Evolutionary conservation across 1,140 invertebrate genomes (phyloP), one percentile per base, ranked within the genome.

Genomic region (Zaprionus ghesquierei): DNA sequence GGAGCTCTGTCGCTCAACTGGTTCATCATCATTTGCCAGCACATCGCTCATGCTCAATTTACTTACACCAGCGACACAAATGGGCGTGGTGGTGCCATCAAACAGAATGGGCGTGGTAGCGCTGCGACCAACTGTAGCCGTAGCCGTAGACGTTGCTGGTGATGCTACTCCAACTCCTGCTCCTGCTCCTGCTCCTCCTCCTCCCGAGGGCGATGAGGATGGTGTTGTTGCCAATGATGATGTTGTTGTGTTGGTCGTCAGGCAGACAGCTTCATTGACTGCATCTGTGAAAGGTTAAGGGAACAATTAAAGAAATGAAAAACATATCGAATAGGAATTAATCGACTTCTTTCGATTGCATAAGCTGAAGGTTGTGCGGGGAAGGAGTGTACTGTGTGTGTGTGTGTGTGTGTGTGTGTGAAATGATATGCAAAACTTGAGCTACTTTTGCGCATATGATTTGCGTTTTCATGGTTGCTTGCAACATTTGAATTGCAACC

Each of bases 61-160:
- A 31, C 76, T 84, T 50, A 82, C 79, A 74, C 65, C 79, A 78
- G 79, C 62, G 55, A 65, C 75, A 70, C 75, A 78, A 50, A 72
- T 56, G 60, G 75, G 60, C 63, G 79, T 33, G 51, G 79, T 20
- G 65, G 58, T 74, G 66, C 65, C 79, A 64, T 82, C 79, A 50
- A 79, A 82, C 33, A 82, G 71, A 46, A 82, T 84, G 20, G 79
- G 69, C 13, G 75, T 66, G 61, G 56, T 76, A 50, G 62, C 77
- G 44, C 13, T 79, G 63, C 69, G 77, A 31, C 46, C 64, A 60
- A 46, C 58, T 23, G 35, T n/a, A 15, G 59, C 44, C 50, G 66
- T 25, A 63, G 61, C 49, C 20, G 66, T 5, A n/a, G 59, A 29
- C 51, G 65, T 20, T 65, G 61, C 49, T 31, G 64, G 10, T 68